A percentile compares a stretch with the other conserved stretches of the same genome.
These are phyloP conservation scores for Podiceps cristatus DNA, from an alignment of 2,113 vertebrate species.

Conservation along the genomic window DNA sequence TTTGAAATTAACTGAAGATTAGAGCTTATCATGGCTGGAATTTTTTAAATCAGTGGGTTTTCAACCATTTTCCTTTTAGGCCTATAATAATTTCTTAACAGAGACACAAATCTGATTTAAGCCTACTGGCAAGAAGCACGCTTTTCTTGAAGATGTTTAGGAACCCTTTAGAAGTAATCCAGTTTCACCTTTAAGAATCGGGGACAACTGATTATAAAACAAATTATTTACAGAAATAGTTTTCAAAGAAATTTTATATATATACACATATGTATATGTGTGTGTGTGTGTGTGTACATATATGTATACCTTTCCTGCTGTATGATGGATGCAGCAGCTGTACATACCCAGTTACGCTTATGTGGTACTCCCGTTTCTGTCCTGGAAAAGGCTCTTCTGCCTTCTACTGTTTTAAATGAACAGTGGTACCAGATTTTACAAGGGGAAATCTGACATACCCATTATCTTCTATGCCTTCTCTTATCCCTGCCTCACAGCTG, in stretches of 20 bases:
- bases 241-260: background rate
- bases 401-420: background rate
- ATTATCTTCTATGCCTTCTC: background rate
- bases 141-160: background rate
- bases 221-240: background rate
- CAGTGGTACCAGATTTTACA: background rate
- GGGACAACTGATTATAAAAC: background rate
- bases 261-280: fast-evolving
- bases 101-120: background rate
- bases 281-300: fast-evolving
- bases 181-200: background rate
- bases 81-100: background rate
- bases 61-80: background rate
- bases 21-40: background rate
- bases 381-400: background rate
- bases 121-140: background rate
- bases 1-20: slow-evolving; percentile 4
- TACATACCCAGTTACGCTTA: background rate
- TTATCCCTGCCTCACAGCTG: background rate
- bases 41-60: background rate
- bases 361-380: background rate
- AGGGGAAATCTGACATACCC: background rate
- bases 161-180: background rate
- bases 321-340: background rate
- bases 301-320: background rate